Evolutionary conservation across 2,888 invertebrate species (phyloP), one percentile per base, ranked within the genome.

Genomic region (Polydrusus pterygomalis): DNA sequence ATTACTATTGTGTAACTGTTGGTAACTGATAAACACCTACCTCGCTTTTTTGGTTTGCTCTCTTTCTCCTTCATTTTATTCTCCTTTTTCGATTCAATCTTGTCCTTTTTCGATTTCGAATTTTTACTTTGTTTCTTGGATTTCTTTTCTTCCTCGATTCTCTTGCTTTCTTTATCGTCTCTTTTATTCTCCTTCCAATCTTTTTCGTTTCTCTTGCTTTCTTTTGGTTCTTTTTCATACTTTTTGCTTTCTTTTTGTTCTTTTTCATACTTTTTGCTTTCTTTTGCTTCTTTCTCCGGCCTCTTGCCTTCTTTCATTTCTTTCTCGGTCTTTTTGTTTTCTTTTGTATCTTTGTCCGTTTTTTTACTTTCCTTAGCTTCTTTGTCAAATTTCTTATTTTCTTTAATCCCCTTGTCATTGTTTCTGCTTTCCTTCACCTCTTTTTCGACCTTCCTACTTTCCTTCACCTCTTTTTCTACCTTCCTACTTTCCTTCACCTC

Each of bases 81-180:
- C 72, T 77, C 71, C 79, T 82, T 70, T 65, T 79, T 34, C 25
- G 64, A 51, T 76, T 74, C 77, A 1, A 49, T 43, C 49, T 80
- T 78, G 13, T 69, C 64, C 88, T 81, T 87, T 81, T 85, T 83
- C 69, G 83, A 83, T 83, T 85, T 72, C 0, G 58, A 54, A 7
- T 84, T 75, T 80, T 81, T 77, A 72, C 51, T 75, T 74, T 64
- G 65, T 18, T 70, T 76, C 74, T 80, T 80, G 13, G 71, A 62
- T 71, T 54, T 51, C 60, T 82, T 78, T 75, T 78, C 47, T 78
- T 83, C 84, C 10, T 73, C 62, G 11, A 63, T 51, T 17, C 18
- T 60, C 11, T 73, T 63, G n/a, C 13, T 77, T 81, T 84, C 85
- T 83, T 82, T 82, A 71, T 85, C 85, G 17, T 82, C 83, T 58